Evolutionary conservation across 2,888 invertebrate species (phyloP).

Genomic region (Amaurobius ferox): DNA sequence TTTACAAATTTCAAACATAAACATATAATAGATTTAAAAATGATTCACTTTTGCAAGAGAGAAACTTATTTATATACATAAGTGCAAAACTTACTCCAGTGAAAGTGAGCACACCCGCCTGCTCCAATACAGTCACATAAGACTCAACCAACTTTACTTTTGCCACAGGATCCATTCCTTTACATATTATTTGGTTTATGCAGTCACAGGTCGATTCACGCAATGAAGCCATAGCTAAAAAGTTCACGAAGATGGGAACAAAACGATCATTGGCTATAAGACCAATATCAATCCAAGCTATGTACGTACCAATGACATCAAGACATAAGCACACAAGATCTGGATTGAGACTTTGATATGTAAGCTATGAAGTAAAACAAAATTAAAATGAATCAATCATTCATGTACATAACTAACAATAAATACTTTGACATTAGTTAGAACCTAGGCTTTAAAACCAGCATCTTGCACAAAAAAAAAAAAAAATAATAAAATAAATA

Average conservation of each 20-base stretch:
- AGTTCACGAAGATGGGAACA: conserved; percentile 79
- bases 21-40: no score
- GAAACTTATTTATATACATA: no score
- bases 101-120: conserved; percentile 77
- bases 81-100: conserved; percentile 75
- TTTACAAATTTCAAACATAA: no score
- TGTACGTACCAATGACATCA: conserved; percentile 80
- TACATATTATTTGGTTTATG: conserved; percentile 80
- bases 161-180: conserved; percentile 81
- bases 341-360: conserved; percentile 77
- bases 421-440: no score
- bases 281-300: conserved; percentile 81
- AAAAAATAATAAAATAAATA: no score
- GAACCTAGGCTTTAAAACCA: no score
- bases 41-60: no score
- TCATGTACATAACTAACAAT: no score
- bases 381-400: no score
- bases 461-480: no score
- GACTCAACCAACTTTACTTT: conserved; percentile 80
- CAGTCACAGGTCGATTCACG: conserved; percentile 80
- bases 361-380: conserved; percentile 76
- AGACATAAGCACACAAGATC: conserved; percentile 79
- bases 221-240: conserved; percentile 76
- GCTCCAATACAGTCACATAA: conserved; percentile 78
- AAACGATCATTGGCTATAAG: conserved; percentile 81